Evolutionary conservation across 1,140 invertebrate species (phyloP), one percentile per base, ranked within the genome.

Genomic region (Diabrotica undecimpunctata): DNA sequence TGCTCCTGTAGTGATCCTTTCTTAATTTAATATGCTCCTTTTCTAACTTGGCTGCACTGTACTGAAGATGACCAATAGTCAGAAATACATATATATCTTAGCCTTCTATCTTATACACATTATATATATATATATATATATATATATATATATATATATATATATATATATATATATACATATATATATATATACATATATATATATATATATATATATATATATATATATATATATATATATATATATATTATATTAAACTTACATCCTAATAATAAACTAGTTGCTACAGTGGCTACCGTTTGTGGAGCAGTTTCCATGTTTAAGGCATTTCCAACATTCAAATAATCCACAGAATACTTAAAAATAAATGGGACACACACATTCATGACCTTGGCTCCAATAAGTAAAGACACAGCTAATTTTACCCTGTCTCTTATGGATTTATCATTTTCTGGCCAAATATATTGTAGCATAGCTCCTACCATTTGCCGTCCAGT

Each of bases 351-450:
- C 55, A 99, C 85, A 1, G 90, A 89, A 79, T 95, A 90, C 81
- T 99, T 98, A 77, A 99, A 97, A 57, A 98, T 82, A 81, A 98
- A 98, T n/a, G 97, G 97, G 6, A 99, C 96, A 68, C 86, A 82
- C 5, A 98, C 94, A 77, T 96, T 99, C 66, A 97, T 76, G 36
- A 95, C 74, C 83, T 97, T 95, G 35, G 93, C 92, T 50, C 89
- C 87, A 55, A 91, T 84, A 37, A 95, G 79, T 54, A 96, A 82
- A 51, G 87, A 85, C 25, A 99, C 70, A 8, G 97, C 94, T 41
- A 95, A 72, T 72, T 92, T 85, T 11, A 99, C 97, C 67, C 96
- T 84, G 56, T 87, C 85, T 71, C 87, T 85, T 63, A 97, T 91
- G 66, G 85, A 83, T 66, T 83, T 78, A 77, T 96, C 90, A 79